Evolutionary conservation across 2,797 vertebrate species (phyloP).

Genomic region (Acanthurus leucopareius): DNA sequence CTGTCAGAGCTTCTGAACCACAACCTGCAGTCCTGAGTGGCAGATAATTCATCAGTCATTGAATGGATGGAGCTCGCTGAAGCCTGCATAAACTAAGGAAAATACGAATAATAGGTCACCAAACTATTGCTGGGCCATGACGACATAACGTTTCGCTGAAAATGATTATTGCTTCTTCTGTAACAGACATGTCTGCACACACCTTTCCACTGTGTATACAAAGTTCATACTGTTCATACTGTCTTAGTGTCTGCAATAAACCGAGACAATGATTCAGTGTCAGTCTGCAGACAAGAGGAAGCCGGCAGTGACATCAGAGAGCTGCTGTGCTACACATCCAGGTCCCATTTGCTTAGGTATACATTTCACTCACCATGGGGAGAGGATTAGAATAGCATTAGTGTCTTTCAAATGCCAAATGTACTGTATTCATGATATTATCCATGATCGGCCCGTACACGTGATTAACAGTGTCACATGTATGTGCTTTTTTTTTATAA

Average conservation of each 20-base stretch:
- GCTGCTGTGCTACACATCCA: slow-evolving; percentile 18
- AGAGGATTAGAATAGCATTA: slow-evolving; percentile 62
- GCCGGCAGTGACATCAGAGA: slow-evolving; percentile 15
- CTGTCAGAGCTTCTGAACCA: slow-evolving; percentile 15
- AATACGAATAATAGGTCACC: slow-evolving; percentile 15
- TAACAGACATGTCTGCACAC: background rate
- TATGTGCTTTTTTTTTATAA: background rate
- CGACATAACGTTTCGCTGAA: background rate
- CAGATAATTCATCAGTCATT: slow-evolving; percentile 17
- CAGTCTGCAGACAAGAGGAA: slow-evolving; percentile 14
- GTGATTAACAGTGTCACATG: slow-evolving; percentile 61
- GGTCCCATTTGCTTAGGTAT: slow-evolving; percentile 20
- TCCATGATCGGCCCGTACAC: slow-evolving; percentile 40
- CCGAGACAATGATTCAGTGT: slow-evolving; percentile 9
- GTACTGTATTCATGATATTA: slow-evolving; percentile 41
- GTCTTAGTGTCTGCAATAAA: background rate
- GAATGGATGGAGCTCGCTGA: slow-evolving; percentile 14
- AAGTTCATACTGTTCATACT: background rate
- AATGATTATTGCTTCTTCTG: background rate
- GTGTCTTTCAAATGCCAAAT: slow-evolving; percentile 44
- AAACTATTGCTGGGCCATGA: background rate
- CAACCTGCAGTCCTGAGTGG: background rate
- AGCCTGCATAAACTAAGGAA: slow-evolving; percentile 20
- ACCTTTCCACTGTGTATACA: background rate
- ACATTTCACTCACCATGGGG: slow-evolving; percentile 27